Base-by-base conservation (phyloP, 2,113 vertebrate genomes). In the Sminthopsis crassicaudata region DNA sequence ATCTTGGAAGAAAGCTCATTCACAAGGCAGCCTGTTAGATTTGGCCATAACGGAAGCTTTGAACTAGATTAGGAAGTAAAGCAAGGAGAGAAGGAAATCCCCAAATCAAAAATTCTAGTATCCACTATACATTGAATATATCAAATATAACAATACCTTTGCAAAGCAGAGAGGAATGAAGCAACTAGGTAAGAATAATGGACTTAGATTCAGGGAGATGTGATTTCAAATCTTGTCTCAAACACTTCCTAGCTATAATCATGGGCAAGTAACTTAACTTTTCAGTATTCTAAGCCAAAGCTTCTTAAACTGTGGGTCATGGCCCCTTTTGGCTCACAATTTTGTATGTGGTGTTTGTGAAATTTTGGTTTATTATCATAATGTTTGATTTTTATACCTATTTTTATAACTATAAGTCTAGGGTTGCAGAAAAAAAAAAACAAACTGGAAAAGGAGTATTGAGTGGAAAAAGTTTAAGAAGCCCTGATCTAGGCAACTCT, bases 21-120 rank as follows among this genome's bases (percentile, higher is more conserved):
- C 42, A 51, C 9, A 91, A 89, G 23, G 10, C n/a, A 3, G 46
- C 27, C 23, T 23, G 1, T 91, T n/a, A 84, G 53, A 14, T 2
- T 42, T 55, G 36, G 23, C 50, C 0, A 48, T 36, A 1, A 0
- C 5, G 7, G 14, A 91, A 91, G 16, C 27, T 91, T 94, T 90
- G 67, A 84, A 84, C 1, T n/a, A 22, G 14, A 36, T 36, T 30
- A 84, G n/a, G 16, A 84, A 84, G 16, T 84, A 88, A 60, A 84
- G 19, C 36, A 92, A 97, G 54, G 48, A 92, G 42, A 94, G 55
- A 24, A 89, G 9, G 89, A 90, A 27, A 90, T 50, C 8, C 36
- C 0, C 42, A 90, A 50, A 48, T 26, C 89, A 50, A 90, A 76
- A 76, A 76, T 16, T 36, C 60, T 76, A 76, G 36, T 76, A 42